phyloP scores from a whole-genome alignment of 2,113 vertebrate species.

The Alethe diademata region DNA sequence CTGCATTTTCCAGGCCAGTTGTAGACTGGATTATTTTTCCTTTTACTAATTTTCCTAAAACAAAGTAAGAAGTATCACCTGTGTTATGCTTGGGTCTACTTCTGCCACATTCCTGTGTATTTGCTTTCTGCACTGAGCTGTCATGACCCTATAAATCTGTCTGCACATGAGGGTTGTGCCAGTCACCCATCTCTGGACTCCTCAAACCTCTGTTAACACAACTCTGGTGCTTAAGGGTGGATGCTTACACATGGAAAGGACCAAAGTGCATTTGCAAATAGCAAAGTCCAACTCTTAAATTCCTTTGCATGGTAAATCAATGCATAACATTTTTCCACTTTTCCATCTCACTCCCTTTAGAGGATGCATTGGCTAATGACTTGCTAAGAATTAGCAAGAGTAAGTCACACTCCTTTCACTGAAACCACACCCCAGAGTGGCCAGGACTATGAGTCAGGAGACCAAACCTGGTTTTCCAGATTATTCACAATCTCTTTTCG shows the following conservation, averaged over 20 bases:
- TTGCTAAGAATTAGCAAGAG: background rate
- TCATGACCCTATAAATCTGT: background rate
- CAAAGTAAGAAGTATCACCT: background rate
- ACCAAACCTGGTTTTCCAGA: background rate
- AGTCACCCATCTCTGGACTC: background rate
- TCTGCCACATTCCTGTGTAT: background rate
- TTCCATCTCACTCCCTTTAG: background rate
- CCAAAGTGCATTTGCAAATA: background rate
- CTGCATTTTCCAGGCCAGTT: background rate
- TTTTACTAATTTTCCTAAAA: background rate
- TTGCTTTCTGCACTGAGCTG: background rate
- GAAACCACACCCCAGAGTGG: background rate
- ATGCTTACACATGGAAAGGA: background rate
- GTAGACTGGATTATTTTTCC: background rate
- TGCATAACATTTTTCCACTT: background rate
- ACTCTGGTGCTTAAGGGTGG: background rate
- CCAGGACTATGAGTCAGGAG: background rate
- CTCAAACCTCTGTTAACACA: background rate
- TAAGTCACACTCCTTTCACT: background rate
- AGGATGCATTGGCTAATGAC: rapidly evolving
- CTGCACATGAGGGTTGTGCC: background rate
- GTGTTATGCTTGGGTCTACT: background rate
- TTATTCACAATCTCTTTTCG: background rate
- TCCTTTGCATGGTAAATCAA: background rate
- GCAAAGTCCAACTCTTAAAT: background rate